Percentiles rank a stretch among this genome's conserved stretches.
Evolutionary conservation across 2,113 vertebrate genomes (phyloP).

Genomic region (Sander vitreus): DNA sequence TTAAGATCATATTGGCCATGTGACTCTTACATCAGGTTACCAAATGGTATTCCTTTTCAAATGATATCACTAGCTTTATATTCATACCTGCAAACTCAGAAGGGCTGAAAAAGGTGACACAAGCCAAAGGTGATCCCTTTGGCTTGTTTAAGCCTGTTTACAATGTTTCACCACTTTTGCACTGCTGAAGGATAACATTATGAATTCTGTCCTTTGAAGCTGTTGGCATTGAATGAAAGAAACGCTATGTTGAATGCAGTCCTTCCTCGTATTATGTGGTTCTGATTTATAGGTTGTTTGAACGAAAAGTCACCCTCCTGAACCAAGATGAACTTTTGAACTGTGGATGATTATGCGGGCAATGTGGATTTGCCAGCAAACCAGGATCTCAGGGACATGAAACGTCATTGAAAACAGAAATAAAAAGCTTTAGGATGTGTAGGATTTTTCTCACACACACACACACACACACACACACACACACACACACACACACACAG

Average conservation of each 20-base stretch:
- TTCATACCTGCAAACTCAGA: neutral
- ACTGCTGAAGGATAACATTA: neutral
- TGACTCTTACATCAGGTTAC: neutral
- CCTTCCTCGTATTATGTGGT: neutral
- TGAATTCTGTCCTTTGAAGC: constrained; percentile 1
- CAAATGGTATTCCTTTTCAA: too few species aligned
- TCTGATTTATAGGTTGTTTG: constrained; percentile 11
- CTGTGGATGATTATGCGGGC: neutral
- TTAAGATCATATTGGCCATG: neutral
- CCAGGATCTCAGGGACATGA: neutral
- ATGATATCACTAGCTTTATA: too few species aligned
- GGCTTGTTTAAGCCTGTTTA: neutral
- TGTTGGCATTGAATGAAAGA: neutral
- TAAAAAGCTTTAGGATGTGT: neutral
- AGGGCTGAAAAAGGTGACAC: too few species aligned
- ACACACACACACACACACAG: too few species aligned
- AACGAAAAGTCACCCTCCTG: neutral
- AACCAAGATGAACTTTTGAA: neutral
- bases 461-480: neutral
- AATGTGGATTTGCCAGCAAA: neutral
- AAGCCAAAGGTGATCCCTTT: neutral
- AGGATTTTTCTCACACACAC: neutral
- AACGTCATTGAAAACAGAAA: neutral
- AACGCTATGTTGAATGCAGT: neutral
- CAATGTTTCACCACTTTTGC: neutral